Evolutionary conservation across 1,140 invertebrate species (phyloP).

Genomic region (Zaprionus africanus): DNA sequence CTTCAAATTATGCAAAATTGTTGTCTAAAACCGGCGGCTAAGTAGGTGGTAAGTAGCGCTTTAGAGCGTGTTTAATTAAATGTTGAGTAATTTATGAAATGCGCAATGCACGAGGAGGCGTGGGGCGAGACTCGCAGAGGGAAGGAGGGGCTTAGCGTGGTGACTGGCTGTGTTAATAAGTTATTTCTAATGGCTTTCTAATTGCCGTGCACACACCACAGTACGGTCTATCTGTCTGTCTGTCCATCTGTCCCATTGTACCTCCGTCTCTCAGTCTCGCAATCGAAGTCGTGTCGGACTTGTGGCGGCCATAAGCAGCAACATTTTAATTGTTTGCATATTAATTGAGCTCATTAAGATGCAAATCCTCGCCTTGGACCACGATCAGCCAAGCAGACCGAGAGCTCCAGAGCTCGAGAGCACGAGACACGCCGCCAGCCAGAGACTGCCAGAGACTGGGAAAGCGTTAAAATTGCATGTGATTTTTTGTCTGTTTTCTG

Average conservation of each 20-base stretch:
- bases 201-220: constrained; percentile 59
- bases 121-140: background rate
- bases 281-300: constrained; percentile 19
- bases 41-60: constrained; percentile 82
- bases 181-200: constrained; percentile 80
- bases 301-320: constrained; percentile 56
- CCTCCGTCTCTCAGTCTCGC: background rate
- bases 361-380: constrained; percentile 57
- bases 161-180: constrained; percentile 57
- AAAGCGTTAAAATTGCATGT: constrained; percentile 66
- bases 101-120: constrained; percentile 14
- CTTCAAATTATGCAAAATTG: constrained; percentile 80
- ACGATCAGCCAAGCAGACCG: constrained; percentile 43
- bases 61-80: constrained; percentile 82
- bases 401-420: background rate
- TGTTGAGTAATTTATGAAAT: constrained; percentile 83
- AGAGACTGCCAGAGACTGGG: constrained; percentile 19
- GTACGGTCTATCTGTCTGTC: background rate
- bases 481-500: constrained; percentile 38
- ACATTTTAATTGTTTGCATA: constrained; percentile 77
- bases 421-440: background rate
- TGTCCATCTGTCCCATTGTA: background rate
- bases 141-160: background rate
- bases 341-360: constrained; percentile 78
- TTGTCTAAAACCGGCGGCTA: constrained; percentile 78